Conservation (phyloP, 2,888 invertebrate species). For the Thalpophila matura region DNA sequence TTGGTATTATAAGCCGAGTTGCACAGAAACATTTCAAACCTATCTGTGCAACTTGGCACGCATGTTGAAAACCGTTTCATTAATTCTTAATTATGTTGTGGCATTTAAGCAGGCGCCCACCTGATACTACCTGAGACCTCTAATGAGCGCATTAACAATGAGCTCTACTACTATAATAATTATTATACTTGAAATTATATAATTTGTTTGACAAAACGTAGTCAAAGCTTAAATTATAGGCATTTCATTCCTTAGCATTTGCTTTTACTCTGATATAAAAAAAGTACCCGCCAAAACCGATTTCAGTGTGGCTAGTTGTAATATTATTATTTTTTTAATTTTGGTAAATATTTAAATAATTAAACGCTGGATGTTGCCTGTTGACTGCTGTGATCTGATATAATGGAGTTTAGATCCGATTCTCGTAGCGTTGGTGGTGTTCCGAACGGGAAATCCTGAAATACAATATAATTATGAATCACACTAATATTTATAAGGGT, state of each 20-base stretch:
- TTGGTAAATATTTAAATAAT: constrained; percentile 26
- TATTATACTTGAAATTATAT: not conserved
- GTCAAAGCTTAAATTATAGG: constrained; percentile 23
- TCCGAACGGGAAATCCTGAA: constrained; percentile 88
- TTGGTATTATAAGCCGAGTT: not conserved
- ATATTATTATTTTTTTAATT: not conserved
- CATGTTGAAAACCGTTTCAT: not conserved
- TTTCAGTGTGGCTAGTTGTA: constrained; percentile 6
- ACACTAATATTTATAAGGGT: no score
- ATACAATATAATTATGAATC: constrained; percentile 44
- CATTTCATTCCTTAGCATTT: not conserved
- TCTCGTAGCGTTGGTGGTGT: constrained; percentile 87
- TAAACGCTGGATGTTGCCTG: constrained; percentile 89
- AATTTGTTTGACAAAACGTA: not conserved
- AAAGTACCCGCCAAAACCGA: not conserved
- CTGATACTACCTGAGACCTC: no score
- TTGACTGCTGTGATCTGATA: constrained; percentile 89
- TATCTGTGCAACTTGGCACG: constrained; percentile 5
- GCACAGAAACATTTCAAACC: not conserved
- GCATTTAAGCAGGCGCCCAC: no score
- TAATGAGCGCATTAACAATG: no score
- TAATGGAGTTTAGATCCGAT: constrained; percentile 84
- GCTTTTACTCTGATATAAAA: not conserved
- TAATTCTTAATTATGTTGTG: no score
- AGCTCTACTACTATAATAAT: no score